These are phyloP conservation scores for Atractosteus spatula DNA, from an alignment of 2,113 vertebrate genomes.

Conservation along the genomic window DNA sequence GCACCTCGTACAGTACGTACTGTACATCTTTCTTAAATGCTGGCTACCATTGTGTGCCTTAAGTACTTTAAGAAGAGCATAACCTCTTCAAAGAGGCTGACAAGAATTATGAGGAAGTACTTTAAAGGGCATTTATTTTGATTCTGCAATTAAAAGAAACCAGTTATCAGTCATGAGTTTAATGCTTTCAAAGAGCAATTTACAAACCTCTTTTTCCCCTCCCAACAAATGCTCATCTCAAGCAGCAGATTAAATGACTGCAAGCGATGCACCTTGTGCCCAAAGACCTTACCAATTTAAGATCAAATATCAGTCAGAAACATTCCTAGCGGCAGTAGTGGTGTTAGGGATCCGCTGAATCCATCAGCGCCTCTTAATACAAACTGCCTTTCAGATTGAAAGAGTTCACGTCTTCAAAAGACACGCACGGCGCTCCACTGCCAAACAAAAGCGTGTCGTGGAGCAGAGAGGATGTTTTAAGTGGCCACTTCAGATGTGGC, in stretches of 20 bases:
- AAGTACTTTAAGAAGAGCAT: not conserved
- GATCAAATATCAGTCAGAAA: too few relatives aligned
- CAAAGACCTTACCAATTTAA: not conserved
- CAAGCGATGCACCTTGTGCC: slow-evolving; percentile 16
- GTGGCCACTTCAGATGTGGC: slow-evolving; percentile 30
- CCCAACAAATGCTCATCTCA: slow-evolving; percentile 44
- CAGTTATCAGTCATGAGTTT: slow-evolving; percentile 28
- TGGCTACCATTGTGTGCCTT: too few relatives aligned
- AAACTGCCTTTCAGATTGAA: too few relatives aligned
- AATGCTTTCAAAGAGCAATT: slow-evolving; percentile 14
- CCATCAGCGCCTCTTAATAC: too few relatives aligned
- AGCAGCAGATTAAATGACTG: slow-evolving; percentile 8
- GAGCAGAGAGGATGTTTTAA: slow-evolving; percentile 24
- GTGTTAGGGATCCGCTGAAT: too few relatives aligned
- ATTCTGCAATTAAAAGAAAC: slow-evolving; percentile 34
- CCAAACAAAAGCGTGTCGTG: not conserved
- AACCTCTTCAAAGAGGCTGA: slow-evolving; percentile 26
- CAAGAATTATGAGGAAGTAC: slow-evolving; percentile 18
- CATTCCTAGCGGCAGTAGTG: too few relatives aligned
- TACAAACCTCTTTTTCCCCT: slow-evolving; percentile 8
- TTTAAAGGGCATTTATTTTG: slow-evolving; percentile 31
- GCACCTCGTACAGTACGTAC: not conserved
- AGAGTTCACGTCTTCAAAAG: too few relatives aligned
- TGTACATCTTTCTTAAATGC: too few relatives aligned
- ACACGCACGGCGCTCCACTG: not conserved